Conservation (phyloP, 2,888 invertebrate genomes). For the Amphipyra tragopoginis region DNA sequence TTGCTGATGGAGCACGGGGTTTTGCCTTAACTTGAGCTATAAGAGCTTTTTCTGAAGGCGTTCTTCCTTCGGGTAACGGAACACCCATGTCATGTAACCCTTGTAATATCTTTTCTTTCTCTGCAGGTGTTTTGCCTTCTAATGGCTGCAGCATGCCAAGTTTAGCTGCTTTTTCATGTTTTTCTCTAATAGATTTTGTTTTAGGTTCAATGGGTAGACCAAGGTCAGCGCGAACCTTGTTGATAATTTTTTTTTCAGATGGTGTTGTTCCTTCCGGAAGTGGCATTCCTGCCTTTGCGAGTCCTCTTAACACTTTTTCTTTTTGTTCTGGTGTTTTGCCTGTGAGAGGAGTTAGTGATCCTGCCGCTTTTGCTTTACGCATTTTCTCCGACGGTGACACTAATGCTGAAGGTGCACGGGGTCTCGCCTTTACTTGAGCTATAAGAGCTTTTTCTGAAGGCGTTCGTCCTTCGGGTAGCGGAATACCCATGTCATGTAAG, state of each 20-base stretch:
- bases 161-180: constrained; percentile 13
- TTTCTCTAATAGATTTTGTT: constrained; percentile 14
- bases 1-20: neutral
- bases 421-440: constrained; percentile 13
- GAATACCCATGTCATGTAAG: constrained; percentile 41
- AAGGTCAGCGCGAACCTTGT: constrained; percentile 49
- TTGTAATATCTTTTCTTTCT: constrained; percentile 22
- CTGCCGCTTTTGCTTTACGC: constrained; percentile 1
- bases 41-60: constrained; percentile 21
- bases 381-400: constrained; percentile 15
- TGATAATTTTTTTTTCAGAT: constrained; percentile 57
- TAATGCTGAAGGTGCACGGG: neutral
- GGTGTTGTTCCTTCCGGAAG: constrained; percentile 57
- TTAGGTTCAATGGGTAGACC: constrained; percentile 28
- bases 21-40: constrained; percentile 27
- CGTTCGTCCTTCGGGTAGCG: constrained; percentile 58
- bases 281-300: constrained; percentile 54
- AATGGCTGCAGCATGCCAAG: constrained; percentile 17
- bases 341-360: constrained; percentile 9
- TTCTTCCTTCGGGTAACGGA: constrained; percentile 22
- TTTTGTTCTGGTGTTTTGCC: constrained; percentile 20
- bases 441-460: constrained; percentile 58
- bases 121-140: constrained; percentile 13
- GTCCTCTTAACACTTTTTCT: constrained; percentile 16
- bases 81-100: constrained; percentile 7